Conservation (phyloP, 2,888 invertebrate genomes). For the Petrophora chlorosata region DNA sequence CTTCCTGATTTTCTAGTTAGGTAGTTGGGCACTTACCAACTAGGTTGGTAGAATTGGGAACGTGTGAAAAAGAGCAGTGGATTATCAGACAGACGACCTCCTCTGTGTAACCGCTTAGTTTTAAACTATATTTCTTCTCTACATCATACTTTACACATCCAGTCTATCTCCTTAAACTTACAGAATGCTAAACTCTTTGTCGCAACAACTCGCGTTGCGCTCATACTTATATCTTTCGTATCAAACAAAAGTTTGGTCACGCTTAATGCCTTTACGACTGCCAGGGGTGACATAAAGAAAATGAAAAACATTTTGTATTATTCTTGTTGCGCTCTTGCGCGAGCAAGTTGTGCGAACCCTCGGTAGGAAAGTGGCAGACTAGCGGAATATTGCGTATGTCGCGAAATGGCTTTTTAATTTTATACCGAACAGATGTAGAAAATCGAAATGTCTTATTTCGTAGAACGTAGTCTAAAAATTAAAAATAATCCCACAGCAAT, state of each 20-base stretch:
- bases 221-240: conserved; percentile 79
- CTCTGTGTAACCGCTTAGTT: too few relatives aligned
- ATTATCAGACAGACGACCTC: too few relatives aligned
- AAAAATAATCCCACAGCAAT: too few relatives aligned
- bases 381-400: conserved; percentile 29
- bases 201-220: conserved; percentile 51
- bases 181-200: conserved; percentile 21
- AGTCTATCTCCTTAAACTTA: conserved; percentile 14
- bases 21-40: too few relatives aligned
- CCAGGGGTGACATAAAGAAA: conserved; percentile 94
- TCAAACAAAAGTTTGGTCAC: conserved; percentile 90
- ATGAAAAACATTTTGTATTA: conserved; percentile 92
- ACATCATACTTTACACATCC: conserved; percentile 16
- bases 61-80: too few relatives aligned
- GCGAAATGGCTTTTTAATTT: conserved; percentile 33
- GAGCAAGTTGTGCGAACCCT: conserved; percentile 76
- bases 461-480: too few relatives aligned
- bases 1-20: too few relatives aligned
- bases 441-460: too few relatives aligned
- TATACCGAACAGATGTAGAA: too few relatives aligned
- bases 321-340: conserved; percentile 83
- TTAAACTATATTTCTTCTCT: too few relatives aligned
- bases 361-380: conserved; percentile 56
- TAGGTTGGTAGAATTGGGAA: too few relatives aligned
- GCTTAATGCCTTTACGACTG: conserved; percentile 94